Conservation (phyloP, 2,888 invertebrate species). For the Scotopteryx bipunctaria region DNA sequence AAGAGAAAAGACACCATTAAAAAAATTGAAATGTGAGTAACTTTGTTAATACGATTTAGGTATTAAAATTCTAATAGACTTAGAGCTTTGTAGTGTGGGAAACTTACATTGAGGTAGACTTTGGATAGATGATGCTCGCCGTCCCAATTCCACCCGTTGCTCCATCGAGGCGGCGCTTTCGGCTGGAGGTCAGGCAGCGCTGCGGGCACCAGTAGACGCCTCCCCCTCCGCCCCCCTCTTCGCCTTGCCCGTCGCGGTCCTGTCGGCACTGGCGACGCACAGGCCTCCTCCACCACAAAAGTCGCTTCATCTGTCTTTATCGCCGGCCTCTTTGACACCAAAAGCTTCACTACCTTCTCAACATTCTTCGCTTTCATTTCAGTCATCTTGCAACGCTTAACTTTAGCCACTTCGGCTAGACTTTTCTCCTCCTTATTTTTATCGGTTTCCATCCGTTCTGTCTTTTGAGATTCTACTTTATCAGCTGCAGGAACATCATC, state of each 20-base stretch:
- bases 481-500: conserved; percentile 28
- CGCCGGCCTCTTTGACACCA: conserved; percentile 73
- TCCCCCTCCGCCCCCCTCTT: conserved; percentile 47
- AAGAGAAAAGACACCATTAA: conserved; percentile 4
- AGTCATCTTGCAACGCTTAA: conserved; percentile 60
- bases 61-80: no score
- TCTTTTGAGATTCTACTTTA: conserved; percentile 38
- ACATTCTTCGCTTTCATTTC: conserved; percentile 69
- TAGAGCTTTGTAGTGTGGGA: background rate
- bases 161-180: conserved; percentile 84
- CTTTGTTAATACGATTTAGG: no score
- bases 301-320: conserved; percentile 71
- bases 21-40: no score
- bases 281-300: conserved; percentile 66
- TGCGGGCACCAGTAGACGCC: conserved; percentile 34
- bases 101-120: conserved; percentile 93
- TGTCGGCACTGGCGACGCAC: conserved; percentile 52
- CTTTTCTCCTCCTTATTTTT: conserved; percentile 34
- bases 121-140: conserved; percentile 92
- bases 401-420: conserved; percentile 29
- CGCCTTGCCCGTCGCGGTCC: conserved; percentile 39
- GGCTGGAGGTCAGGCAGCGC: conserved; percentile 49
- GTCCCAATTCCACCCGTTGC: conserved; percentile 96
- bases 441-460: conserved; percentile 29
- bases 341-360: conserved; percentile 71